These are phyloP conservation scores for Urocitellus parryii DNA, from an alignment of 2,113 vertebrate species.

Conservation along the genomic window DNA sequence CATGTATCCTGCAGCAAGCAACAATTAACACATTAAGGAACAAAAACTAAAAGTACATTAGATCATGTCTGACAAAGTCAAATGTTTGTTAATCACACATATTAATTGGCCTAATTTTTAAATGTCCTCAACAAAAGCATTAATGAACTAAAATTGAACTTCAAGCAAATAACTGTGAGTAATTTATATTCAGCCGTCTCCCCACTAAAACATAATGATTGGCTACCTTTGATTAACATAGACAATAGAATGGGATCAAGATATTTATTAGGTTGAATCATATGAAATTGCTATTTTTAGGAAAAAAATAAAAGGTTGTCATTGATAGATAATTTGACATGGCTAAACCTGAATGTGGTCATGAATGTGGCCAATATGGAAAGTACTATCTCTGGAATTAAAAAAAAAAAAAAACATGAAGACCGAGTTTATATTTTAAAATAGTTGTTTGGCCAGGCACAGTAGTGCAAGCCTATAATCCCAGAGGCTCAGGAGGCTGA, in stretches of 20 bases:
- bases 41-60: conserved; percentile 57
- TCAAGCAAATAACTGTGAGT: conserved; percentile 53
- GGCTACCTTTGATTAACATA: background rate
- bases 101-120: conserved; percentile 42
- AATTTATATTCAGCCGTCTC: background rate
- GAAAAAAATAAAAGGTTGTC: background rate
- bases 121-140: background rate
- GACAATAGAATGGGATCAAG: background rate
- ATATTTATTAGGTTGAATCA: background rate
- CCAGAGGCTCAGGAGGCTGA: too few species aligned
- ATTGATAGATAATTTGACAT: background rate
- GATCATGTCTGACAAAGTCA: conserved; percentile 46
- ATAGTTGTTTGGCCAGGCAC: background rate
- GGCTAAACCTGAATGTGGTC: background rate
- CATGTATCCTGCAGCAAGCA: conserved; percentile 10
- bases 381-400: background rate
- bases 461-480: too few species aligned
- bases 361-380: background rate
- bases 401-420: background rate
- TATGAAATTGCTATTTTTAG: background rate
- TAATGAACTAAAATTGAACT: conserved; percentile 39
- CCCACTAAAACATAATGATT: conserved; percentile 16
- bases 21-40: conserved; percentile 19
- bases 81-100: conserved; percentile 52
- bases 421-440: background rate